These are phyloP conservation scores for Alaudala cheleensis DNA, from an alignment of 2,113 vertebrate genomes.

Conservation along the genomic window DNA sequence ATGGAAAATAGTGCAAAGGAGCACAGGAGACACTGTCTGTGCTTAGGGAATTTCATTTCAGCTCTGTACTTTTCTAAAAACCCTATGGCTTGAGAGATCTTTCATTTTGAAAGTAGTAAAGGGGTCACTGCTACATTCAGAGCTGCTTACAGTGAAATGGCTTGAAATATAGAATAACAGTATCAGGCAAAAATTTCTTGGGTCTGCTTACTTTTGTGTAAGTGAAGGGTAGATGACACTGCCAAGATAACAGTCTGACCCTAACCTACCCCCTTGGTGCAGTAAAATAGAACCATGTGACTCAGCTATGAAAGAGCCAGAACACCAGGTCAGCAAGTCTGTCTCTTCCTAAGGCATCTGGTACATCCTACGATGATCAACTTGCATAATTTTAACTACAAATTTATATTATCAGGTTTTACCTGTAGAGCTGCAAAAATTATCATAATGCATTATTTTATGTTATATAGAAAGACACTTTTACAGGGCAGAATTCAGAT, in stretches of 20 bases:
- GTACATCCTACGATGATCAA: neutral
- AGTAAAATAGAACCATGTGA: neutral
- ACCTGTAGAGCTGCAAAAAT: neutral
- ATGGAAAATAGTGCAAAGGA: conserved; percentile 48
- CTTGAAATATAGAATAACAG: conserved; percentile 28
- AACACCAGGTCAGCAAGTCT: neutral
- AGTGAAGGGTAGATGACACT: neutral
- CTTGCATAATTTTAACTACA: neutral
- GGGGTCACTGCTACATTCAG: conserved; percentile 4
- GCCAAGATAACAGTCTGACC: conserved; percentile 15
- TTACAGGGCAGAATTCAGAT: neutral
- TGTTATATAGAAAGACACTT: neutral
- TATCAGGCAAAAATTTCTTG: neutral
- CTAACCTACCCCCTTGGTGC: neutral
- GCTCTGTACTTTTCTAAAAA: neutral
- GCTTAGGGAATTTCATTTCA: conserved; percentile 55
- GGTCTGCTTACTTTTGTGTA: neutral
- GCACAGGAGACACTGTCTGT: neutral
- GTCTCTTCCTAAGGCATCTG: neutral
- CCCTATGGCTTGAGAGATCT: conserved; percentile 1
- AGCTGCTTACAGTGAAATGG: conserved; percentile 3
- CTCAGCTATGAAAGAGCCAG: neutral
- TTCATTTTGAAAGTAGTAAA: conserved; percentile 59
- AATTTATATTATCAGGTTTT: neutral
- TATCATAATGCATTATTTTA: neutral